Evolutionary conservation across 2,888 invertebrate genomes (phyloP).

Genomic region (Idaea straminata): DNA sequence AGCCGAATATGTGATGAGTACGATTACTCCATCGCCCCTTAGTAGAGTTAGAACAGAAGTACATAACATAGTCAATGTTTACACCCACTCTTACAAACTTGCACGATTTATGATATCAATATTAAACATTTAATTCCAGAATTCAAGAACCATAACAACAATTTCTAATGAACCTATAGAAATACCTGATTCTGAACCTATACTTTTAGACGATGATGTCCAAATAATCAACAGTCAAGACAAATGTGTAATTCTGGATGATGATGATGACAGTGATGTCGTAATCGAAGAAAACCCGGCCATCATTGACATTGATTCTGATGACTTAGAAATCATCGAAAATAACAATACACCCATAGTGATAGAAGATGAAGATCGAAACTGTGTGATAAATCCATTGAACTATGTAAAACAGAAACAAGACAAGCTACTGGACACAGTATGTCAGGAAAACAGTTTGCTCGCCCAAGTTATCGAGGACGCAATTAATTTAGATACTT

Average conservation of each 20-base stretch:
- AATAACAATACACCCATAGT: background rate
- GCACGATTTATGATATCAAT: no score
- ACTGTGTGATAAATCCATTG: background rate
- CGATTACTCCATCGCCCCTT: no score
- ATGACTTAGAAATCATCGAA: background rate
- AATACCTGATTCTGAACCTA: background rate
- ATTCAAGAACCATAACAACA: background rate
- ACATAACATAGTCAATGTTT: no score
- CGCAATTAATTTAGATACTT: conserved; percentile 42
- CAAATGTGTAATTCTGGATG: background rate
- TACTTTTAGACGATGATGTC: background rate
- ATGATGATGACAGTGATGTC: background rate
- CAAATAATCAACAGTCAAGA: background rate
- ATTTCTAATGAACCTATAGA: background rate
- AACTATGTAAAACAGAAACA: background rate
- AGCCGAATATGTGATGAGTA: no score
- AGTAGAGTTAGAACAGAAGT: no score
- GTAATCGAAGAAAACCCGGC: background rate
- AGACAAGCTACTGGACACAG: conserved; percentile 8
- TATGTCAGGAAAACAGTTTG: conserved; percentile 35
- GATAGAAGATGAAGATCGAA: background rate
- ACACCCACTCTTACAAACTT: no score
- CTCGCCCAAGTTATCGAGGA: conserved; percentile 45
- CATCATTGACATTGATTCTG: background rate
- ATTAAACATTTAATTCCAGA: background rate